These are phyloP conservation scores for Phytoseiulus persimilis DNA, from an alignment of 2,888 invertebrate species.

Conservation along the genomic window DNA sequence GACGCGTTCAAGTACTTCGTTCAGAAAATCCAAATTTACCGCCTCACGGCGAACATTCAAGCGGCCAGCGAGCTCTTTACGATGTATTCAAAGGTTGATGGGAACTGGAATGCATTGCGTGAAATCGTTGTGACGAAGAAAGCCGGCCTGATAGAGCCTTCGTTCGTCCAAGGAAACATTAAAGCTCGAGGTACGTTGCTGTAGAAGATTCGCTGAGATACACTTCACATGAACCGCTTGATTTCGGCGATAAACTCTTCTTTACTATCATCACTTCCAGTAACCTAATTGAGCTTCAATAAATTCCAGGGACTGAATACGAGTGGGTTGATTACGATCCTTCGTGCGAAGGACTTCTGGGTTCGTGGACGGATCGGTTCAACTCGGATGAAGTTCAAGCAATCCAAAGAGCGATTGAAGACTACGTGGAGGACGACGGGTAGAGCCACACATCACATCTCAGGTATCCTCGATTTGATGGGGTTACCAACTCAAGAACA, in stretches of 20 bases:
- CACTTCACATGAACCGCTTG: no score
- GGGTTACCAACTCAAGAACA: no score
- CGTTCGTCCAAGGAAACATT: conserved; percentile 10
- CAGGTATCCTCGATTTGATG: no score
- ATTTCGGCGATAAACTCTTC: not conserved
- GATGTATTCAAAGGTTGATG: not conserved
- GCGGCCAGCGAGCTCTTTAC: not conserved
- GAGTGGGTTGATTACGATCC: not conserved
- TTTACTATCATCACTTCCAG: no score
- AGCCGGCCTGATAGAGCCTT: not conserved
- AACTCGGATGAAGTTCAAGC: not conserved
- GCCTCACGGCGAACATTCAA: not conserved
- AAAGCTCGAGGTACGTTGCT: not conserved
- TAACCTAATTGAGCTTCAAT: no score
- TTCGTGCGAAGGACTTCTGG: not conserved
- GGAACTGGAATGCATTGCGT: not conserved
- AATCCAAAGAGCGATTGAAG: not conserved
- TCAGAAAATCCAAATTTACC: not conserved
- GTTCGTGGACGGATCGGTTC: not conserved
- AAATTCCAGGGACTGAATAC: no score
- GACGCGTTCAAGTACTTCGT: not conserved
- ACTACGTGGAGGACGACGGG: not conserved
- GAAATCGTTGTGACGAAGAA: not conserved
- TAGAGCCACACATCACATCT: not conserved
- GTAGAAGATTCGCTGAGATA: not conserved